Conservation (phyloP, 1,140 invertebrate species). For the Drosophila parabipectinata region DNA sequence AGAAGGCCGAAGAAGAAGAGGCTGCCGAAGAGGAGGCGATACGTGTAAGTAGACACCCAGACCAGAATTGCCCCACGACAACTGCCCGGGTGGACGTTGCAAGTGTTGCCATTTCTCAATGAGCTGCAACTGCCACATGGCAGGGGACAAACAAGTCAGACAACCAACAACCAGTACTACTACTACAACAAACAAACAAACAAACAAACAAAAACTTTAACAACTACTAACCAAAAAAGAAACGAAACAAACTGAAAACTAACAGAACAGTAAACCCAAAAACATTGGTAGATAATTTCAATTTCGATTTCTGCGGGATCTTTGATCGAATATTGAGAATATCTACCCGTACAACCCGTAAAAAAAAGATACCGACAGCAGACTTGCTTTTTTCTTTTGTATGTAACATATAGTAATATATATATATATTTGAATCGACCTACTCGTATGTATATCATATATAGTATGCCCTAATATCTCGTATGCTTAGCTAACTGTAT, state of each 20-base stretch:
- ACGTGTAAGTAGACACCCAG: slow-evolving; percentile 86
- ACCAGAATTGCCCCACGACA: slow-evolving; percentile 29
- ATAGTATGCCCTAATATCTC: slow-evolving; percentile 35
- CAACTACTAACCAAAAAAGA: not conserved
- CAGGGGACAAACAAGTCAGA: not conserved
- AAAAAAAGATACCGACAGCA: slow-evolving; percentile 30
- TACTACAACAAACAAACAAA: not conserved
- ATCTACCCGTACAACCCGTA: slow-evolving; percentile 45
- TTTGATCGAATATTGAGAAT: slow-evolving; percentile 70
- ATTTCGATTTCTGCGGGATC: slow-evolving; percentile 65
- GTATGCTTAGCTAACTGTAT: slow-evolving; percentile 54
- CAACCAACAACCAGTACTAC: not conserved
- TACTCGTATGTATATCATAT: slow-evolving; percentile 62
- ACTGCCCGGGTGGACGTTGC: not conserved
- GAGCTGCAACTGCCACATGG: not conserved
- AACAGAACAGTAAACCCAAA: slow-evolving; percentile 14
- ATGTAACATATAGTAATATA: slow-evolving; percentile 37
- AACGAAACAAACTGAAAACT: not conserved
- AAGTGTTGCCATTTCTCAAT: not conserved
- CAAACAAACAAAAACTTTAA: not conserved
- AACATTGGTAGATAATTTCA: slow-evolving; percentile 74
- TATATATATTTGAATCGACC: slow-evolving; percentile 21
- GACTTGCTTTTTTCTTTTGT: slow-evolving; percentile 80
- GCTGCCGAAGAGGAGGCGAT: slow-evolving; percentile 95
- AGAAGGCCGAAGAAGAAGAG: slow-evolving; percentile 98